Base-by-base conservation (phyloP, 2,113 vertebrate genomes). In the Strix aluco region DNA sequence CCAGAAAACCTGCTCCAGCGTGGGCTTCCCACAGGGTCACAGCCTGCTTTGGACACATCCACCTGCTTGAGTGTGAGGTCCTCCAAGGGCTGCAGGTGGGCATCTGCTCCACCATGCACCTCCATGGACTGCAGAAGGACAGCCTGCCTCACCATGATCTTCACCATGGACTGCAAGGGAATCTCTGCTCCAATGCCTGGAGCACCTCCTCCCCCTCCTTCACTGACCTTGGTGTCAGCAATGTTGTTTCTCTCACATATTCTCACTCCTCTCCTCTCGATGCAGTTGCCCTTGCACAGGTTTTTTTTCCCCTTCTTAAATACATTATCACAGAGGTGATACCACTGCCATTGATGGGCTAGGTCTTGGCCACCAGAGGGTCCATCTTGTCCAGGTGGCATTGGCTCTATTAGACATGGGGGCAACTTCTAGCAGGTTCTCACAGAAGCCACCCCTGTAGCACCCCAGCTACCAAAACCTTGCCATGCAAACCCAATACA, bases 301-400 rank as follows among this genome's bases (percentile, higher is more conserved):
- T 7, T 30, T 80, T 32, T 84, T 72, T 13, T 9, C 4, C 6
- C 15, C 10, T 34, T 92, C 55, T 77, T 42, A 71, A 17, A 26
- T 57, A 22, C 10, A 2, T 70, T 67, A 18, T 57, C 54, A 22
- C 16, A 34, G 15, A 67, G 51, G 5, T 1, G 2, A 36, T 75
- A 38, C 19, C 5, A 29, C 17, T 3, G 1, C 10, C 4, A 3
- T 11, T 47, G 14, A 21, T 27, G 4, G 20, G 32, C 27, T 71
- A 15, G 8, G 18, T 22, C 6, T 75, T 57, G 34, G 14, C 11
- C 34, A 26, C 34, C 8, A 2, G 5, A 0, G 0, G 38, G 16
- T 34, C 34, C 5, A 3, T 25, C 29, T 36, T 83, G 40, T 26
- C 2, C 4, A 2, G 10, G 16, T 52, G 19, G 13, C 15, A 36